Conservation (phyloP, 2,113 vertebrate species). For the Cacatua alba region DNA sequence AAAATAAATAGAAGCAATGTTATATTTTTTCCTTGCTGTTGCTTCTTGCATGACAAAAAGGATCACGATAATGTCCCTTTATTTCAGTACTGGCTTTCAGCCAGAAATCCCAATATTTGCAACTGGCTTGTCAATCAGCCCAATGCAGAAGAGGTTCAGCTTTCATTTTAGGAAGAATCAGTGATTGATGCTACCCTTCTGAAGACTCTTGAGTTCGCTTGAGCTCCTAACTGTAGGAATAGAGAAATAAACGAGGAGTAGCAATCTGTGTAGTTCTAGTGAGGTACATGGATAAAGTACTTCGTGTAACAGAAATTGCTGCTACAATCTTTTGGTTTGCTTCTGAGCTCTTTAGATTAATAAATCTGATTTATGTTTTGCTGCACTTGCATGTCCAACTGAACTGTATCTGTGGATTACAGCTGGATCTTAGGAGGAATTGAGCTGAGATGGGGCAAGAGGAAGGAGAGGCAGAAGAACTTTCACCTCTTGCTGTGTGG, state of each 20-base stretch:
- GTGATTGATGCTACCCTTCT: background rate
- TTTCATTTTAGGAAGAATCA: background rate
- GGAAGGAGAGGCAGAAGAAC: background rate
- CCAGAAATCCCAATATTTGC: background rate
- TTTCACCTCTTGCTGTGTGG: background rate
- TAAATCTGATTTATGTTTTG: background rate
- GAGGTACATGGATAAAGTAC: background rate
- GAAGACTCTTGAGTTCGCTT: background rate
- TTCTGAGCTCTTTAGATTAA: background rate
- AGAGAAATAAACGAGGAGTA: background rate
- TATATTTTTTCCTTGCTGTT: background rate
- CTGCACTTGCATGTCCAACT: background rate
- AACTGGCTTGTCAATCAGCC: background rate
- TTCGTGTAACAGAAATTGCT: background rate
- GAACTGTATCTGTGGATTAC: background rate
- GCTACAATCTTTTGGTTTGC: background rate
- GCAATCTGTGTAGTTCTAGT: background rate
- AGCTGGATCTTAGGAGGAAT: background rate
- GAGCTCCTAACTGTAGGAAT: background rate
- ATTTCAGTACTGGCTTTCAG: background rate
- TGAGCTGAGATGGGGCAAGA: background rate
- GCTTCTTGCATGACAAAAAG: background rate
- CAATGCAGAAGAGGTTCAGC: background rate
- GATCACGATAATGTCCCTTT: background rate
- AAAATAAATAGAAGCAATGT: background rate